Percentiles rank a stretch among this genome's conserved stretches.
These are phyloP conservation scores for Gallinago nigripennis DNA, from an alignment of 2,797 vertebrate genomes.

Conservation along the genomic window DNA sequence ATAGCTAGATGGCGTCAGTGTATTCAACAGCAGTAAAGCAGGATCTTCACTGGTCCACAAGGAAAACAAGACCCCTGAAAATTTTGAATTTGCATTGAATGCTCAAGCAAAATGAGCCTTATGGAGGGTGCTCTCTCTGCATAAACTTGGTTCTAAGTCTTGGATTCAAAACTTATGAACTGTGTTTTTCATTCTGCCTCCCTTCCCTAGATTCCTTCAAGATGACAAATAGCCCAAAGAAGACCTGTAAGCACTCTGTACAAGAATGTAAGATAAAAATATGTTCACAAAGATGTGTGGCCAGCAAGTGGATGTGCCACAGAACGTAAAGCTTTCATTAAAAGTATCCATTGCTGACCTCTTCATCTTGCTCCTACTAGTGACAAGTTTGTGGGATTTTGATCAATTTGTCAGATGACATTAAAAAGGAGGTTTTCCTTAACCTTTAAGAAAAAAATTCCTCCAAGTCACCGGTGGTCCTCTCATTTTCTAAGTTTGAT, in stretches of 20 bases:
- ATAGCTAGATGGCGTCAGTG: not conserved
- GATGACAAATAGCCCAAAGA: not conserved
- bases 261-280: conserved; percentile 9
- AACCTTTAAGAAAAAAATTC: not conserved
- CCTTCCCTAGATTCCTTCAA: not conserved
- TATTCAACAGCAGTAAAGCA: not conserved
- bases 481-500: not conserved
- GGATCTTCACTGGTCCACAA: not conserved
- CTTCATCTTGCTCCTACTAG: not conserved
- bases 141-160: not conserved
- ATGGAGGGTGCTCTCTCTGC: not conserved
- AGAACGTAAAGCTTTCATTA: not conserved
- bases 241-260: not conserved
- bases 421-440: not conserved
- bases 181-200: not conserved
- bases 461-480: not conserved
- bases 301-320: not conserved
- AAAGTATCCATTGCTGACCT: not conserved
- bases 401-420: not conserved
- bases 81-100: not conserved
- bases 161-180: not conserved
- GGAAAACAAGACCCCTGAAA: not conserved
- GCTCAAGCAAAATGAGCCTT: not conserved
- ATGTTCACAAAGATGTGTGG: not conserved
- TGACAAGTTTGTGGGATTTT: not conserved